Evolutionary conservation across 2,888 invertebrate species (phyloP), one percentile per base, ranked within the genome.

Genomic region (Melieria picta): DNA sequence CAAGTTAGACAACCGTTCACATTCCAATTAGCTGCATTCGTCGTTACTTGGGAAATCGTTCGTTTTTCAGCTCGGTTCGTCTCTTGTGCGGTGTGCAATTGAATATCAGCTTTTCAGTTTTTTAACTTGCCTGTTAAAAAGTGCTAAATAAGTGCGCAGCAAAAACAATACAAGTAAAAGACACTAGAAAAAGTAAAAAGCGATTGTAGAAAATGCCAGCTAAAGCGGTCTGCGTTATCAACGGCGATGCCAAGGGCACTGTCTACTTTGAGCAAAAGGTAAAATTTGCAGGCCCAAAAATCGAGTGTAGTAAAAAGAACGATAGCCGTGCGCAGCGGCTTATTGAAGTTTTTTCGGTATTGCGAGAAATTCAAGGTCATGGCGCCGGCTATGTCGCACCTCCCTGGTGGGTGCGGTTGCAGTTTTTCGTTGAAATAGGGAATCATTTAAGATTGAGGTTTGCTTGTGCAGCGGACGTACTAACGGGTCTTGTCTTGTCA

Each of bases 141-240:
- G 52, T 52, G 52, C 6, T 52, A 52, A 52, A 52, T 52, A 5
- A 52, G 50, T 10, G 50, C 11, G 10, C 10, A 50, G 9, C 50
- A 50, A 50, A 9, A 50, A 50, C 50, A 50, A 50, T 50, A 52
- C 52, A 52, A 52, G 13, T 52, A 52, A 30, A 30, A 30, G 30
- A 30, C 30, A 30, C 30, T 16, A 30, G 6, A 46, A 42, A n/a
- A 13, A 11, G 9, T 48, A 43, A 13, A 69, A 68, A 62, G 30
- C 30, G 65, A 50, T 30, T 4, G 62, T 55, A 16, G 57, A 85
- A 81, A 80, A 91, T 91, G 91, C 87, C 90, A 74, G 84, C 85
- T 42, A 94, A 93, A 89, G 96, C 96, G 72, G 95, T 96, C 73
- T 95, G 95, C 85, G 95, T 96, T 79, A 89, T 97, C 77, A 92